Conservation (phyloP, 2,888 invertebrate genomes). For the Amiota communis region DNA sequence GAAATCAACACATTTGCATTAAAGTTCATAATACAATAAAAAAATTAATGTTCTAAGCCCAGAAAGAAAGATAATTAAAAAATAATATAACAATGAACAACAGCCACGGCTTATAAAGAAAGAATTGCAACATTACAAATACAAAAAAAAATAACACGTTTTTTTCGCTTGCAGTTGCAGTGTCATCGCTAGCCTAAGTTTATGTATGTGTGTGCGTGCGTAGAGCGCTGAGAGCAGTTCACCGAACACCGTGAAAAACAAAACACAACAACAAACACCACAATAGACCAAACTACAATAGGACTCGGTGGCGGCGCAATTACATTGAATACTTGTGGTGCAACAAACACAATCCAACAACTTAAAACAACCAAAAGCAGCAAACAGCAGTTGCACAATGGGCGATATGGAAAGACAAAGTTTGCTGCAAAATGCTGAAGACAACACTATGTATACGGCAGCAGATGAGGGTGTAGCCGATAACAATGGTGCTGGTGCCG, state of each 20-base stretch:
- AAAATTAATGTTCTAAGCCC: not conserved
- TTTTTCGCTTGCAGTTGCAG: conserved; percentile 18
- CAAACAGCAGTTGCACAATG: conserved; percentile 54
- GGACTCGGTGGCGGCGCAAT: conserved; percentile 39
- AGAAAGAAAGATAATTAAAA: not conserved
- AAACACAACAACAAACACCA: conserved; percentile 36
- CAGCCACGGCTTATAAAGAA: not conserved
- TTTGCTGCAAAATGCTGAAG: conserved; percentile 65
- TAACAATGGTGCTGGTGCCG: conserved; percentile 17
- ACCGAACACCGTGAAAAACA: conserved; percentile 6
- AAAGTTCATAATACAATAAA: not conserved
- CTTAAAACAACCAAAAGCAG: conserved; percentile 20
- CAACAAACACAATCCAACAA: not conserved
- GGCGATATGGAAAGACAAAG: conserved; percentile 71
- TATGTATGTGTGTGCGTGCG: not conserved
- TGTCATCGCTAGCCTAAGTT: not conserved
- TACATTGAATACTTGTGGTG: conserved; percentile 22
- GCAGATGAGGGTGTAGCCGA: conserved; percentile 44
- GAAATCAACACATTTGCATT: conserved; percentile 11
- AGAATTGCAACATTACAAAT: not conserved
- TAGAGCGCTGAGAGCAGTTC: conserved; percentile 4
- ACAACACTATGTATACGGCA: conserved; percentile 61
- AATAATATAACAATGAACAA: not conserved
- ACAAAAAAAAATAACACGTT: conserved; percentile 11
- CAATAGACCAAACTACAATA: conserved; percentile 31